phyloP scores from a whole-genome alignment of 2,113 vertebrate species.

The Hippocampus mohnikei region DNA sequence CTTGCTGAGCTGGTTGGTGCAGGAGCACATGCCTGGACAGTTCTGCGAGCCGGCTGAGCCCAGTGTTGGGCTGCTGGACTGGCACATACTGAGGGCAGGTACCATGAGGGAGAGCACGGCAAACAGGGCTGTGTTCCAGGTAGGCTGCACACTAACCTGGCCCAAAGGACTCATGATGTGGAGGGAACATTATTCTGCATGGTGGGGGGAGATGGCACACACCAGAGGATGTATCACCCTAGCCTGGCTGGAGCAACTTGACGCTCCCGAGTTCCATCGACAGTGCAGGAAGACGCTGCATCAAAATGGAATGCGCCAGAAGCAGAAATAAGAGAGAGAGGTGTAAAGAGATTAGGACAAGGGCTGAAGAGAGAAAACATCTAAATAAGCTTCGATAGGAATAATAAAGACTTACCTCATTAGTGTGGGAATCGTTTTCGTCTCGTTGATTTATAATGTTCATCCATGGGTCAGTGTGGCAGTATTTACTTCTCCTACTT shows the following conservation, averaged over 20 bases:
- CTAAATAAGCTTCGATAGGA: conserved; percentile 27
- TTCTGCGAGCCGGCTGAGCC: conserved; percentile 83
- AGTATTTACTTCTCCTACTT: conserved; percentile 42
- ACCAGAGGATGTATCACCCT: conserved; percentile 82
- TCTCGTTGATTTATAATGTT: conserved; percentile 49
- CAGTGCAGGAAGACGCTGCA: conserved; percentile 67
- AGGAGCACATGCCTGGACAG: conserved; percentile 94
- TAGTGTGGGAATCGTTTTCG: conserved; percentile 64
- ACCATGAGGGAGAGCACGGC: conserved; percentile 88
- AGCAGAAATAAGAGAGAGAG: conserved; percentile 10
- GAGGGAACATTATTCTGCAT: conserved; percentile 99
- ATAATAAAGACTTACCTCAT: conserved; percentile 76
- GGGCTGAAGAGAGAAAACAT: conserved; percentile 39
- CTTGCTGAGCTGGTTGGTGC: conserved; percentile 96
- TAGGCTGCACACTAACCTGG: conserved; percentile 95
- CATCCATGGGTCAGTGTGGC: conserved; percentile 21
- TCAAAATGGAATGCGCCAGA: conserved; percentile 44
- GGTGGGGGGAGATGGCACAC: conserved; percentile 83
- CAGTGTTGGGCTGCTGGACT: conserved; percentile 65
- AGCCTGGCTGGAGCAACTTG: conserved; percentile 86
- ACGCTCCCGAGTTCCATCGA: conserved; percentile 85
- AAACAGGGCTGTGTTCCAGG: conserved; percentile 90
- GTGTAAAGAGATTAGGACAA: conserved; percentile 57
- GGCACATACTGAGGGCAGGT: conserved; percentile 84
- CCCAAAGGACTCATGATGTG: conserved; percentile 98